Evolutionary conservation across 2,888 invertebrate species (phyloP), one percentile per base, ranked within the genome.

Genomic region (Endomychus coccineus): DNA sequence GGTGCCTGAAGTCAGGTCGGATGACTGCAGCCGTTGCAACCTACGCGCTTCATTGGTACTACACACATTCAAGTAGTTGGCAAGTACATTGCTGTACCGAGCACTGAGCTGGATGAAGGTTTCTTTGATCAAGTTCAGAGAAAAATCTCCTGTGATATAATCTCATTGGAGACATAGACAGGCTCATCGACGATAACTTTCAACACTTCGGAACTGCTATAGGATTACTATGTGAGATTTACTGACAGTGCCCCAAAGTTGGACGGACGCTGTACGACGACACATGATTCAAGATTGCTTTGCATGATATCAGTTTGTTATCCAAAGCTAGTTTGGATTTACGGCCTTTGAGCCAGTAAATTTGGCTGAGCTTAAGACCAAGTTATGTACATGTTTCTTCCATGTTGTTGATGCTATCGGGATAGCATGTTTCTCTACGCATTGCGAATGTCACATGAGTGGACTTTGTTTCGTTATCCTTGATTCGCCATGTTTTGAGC

Each of bases 201-300:
- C n/a, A 19, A 19, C 6, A 19, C n/a, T 19, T 19, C n/a, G 21
- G n/a, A 19, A 19, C n/a, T n/a, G 6, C n/a, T 19, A n/a, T 6
- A 19, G 21, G n/a, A 19, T n/a, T 19, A n/a, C 21, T 19, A 7
- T 19, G 21, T 19, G 6, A 19, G 21, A 19, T 7, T 19, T 19
- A 19, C 21, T 19, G 21, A n/a, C 21, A 19, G 21, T 19, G 21
- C n/a, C n/a, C 21, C 21, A 19, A 7, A 19, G n/a, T 19, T 19
- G n/a, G n/a, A n/a, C n/a, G 21, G n/a, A 19, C n/a, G 21, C 21
- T n/a, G n/a, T 19, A 19, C 6, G 21, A 7, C 21, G 6, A 19
- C n/a, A 19, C 6, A 19, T 6, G 21, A 7, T 19, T 19, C n/a
- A n/a, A 7, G 6, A 19, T n/a, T 6, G 21, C n/a, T 7, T 19